Conservation (phyloP, 2,797 vertebrate genomes). For the Philypnodon macrostomus region DNA sequence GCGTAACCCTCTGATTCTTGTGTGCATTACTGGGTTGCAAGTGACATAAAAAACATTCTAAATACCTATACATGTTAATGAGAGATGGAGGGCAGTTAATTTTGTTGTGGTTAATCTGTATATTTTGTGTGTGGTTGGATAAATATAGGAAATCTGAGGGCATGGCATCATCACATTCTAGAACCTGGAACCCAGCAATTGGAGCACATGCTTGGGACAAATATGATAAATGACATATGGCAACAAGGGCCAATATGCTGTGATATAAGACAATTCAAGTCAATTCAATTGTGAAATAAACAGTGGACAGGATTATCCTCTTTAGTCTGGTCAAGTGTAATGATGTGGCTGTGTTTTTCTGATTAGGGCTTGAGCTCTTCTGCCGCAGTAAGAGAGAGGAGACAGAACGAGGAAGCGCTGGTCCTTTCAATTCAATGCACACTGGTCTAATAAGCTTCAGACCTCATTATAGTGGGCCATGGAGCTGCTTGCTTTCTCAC, state of each 20-base stretch:
- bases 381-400: slow-evolving; percentile 44
- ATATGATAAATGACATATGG: slow-evolving; percentile 5
- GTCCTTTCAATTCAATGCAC: slow-evolving; percentile 65
- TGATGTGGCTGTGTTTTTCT: slow-evolving; percentile 71
- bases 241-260: too few relatives aligned
- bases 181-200: too few relatives aligned
- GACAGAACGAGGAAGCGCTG: slow-evolving; percentile 33
- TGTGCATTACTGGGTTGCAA: too few relatives aligned
- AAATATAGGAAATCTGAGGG: too few relatives aligned
- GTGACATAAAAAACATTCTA: too few relatives aligned
- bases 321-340: slow-evolving; percentile 69
- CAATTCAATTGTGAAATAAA: slow-evolving; percentile 64
- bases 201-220: slow-evolving; percentile 1
- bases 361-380: slow-evolving; percentile 57
- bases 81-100: too few relatives aligned
- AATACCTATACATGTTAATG: too few relatives aligned
- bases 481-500: slow-evolving; percentile 55
- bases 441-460: slow-evolving; percentile 70
- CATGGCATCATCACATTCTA: too few relatives aligned
- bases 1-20: slow-evolving; percentile 22
- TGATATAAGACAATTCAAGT: too few relatives aligned
- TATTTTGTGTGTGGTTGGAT: too few relatives aligned
- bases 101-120: too few relatives aligned
- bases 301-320: slow-evolving; percentile 59
- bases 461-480: slow-evolving; percentile 69